A percentile compares a stretch with the other conserved stretches of the same genome.
Conservation (phyloP, 2,888 invertebrate genomes). For the Drosophila meridionalis region DNA sequence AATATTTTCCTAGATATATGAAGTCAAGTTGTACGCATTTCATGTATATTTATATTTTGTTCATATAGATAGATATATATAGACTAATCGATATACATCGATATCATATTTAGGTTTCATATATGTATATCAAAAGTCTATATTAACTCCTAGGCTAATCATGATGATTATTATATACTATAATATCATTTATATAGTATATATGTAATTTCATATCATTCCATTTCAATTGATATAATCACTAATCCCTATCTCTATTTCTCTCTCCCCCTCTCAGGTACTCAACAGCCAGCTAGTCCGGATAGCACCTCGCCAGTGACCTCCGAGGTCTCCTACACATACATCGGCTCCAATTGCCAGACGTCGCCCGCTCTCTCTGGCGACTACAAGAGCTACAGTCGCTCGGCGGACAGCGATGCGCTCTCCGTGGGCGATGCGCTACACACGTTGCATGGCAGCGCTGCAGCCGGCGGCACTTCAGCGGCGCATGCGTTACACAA, state of each 20-base stretch:
- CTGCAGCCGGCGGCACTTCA: slow-evolving; percentile 41
- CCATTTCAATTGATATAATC: neutral
- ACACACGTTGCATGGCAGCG: slow-evolving; percentile 62
- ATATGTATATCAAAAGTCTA: neutral
- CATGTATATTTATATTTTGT: too few species aligned
- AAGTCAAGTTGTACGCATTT: too few species aligned
- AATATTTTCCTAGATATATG: too few species aligned
- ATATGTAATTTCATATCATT: neutral
- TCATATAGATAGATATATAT: too few species aligned
- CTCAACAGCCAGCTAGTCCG: slow-evolving; percentile 91
- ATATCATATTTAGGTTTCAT: neutral
- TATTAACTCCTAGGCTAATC: too few species aligned
- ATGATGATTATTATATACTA: too few species aligned
- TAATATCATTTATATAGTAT: neutral
- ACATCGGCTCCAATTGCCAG: slow-evolving; percentile 84
- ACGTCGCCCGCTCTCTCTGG: slow-evolving; percentile 83
- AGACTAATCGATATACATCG: too few species aligned
- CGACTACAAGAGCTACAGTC: slow-evolving; percentile 84
- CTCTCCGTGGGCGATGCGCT: slow-evolving; percentile 81
- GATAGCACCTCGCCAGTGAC: slow-evolving; percentile 95
- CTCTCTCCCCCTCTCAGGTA: slow-evolving; percentile 78
- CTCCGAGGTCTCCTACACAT: slow-evolving; percentile 89
- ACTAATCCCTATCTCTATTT: neutral
- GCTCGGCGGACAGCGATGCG: slow-evolving; percentile 83
- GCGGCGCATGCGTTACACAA: slow-evolving; percentile 68